A percentile compares a stretch with the other conserved stretches of the same genome.
phyloP scores from a whole-genome alignment of 2,113 vertebrate species.

The Euleptes europaea region DNA sequence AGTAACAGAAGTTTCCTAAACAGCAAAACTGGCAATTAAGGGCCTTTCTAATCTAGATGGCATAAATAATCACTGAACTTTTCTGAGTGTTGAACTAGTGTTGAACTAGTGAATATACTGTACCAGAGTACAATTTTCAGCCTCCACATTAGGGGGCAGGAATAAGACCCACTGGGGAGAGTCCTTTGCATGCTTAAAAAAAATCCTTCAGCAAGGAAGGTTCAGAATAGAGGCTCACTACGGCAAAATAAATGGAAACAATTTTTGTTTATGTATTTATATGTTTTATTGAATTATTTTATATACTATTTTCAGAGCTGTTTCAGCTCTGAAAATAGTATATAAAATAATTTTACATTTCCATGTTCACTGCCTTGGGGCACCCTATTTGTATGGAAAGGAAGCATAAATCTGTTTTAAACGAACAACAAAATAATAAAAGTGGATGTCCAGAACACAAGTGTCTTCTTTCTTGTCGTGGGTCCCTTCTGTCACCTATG shows the following conservation, averaged over 20 bases:
- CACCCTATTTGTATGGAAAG: too few species aligned
- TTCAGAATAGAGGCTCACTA: too few species aligned
- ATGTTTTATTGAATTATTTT: too few species aligned
- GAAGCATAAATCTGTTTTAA: too few species aligned
- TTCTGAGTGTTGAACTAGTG: background rate
- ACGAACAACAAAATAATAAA: background rate
- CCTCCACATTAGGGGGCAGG: too few species aligned
- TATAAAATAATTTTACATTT: too few species aligned
- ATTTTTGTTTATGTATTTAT: too few species aligned
- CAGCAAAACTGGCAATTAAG: background rate
- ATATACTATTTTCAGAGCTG: too few species aligned
- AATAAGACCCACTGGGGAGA: background rate
- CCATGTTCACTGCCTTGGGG: too few species aligned
- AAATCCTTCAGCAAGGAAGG: background rate
- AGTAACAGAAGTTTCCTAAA: background rate
- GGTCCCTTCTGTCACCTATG: background rate
- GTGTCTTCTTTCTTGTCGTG: background rate
- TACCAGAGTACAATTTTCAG: background rate
- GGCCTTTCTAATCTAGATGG: background rate
- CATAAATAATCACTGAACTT: background rate
- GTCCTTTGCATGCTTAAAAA: background rate
- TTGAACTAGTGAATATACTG: background rate
- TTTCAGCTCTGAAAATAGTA: too few species aligned
- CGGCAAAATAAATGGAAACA: too few species aligned
- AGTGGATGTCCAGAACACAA: background rate